Evolutionary conservation across 2,888 invertebrate genomes (phyloP), one percentile per base, ranked within the genome.

Genomic region (Chydorus sphaericus): DNA sequence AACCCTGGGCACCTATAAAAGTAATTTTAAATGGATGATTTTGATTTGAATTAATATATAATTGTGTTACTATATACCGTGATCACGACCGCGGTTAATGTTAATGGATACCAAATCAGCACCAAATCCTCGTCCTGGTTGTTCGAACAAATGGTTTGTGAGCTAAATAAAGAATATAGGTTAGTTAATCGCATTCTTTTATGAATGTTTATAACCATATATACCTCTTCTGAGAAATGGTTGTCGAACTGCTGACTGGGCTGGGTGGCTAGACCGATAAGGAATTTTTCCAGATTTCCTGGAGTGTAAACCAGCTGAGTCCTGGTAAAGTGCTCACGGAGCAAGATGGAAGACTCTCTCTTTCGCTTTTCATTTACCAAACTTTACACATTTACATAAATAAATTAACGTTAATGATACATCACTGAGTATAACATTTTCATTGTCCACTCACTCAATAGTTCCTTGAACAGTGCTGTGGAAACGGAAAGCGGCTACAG

Each of bases 11-110:
- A 1, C 67, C 68, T 51, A 65, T 64, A 50, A n/a, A n/a, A n/a
- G n/a, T n/a, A n/a, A n/a, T n/a, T n/a, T n/a, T n/a, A 23, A 5
- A 23, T 14, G 20, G n/a, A 20, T 16, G 26, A 30, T 29, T 8
- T 30, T 20, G n/a, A 31, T n/a, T n/a, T n/a, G n/a, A n/a, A n/a
- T n/a, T n/a, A n/a, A n/a, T n/a, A n/a, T n/a, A n/a, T n/a, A n/a
- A n/a, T n/a, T n/a, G n/a, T n/a, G n/a, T n/a, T n/a, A n/a, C 28
- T 18, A 14, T 1, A 4, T 44, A 39, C 58, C 62, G 68, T 88
- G 87, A 70, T 88, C 87, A 38, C 88, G 75, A 3, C 85, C 85
- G 56, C 87, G 76, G 65, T 87, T 86, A 16, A 86, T 76, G 65
- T 87, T 87, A 54, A 86, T 72, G 16, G 85, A 84, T 48, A 87